A percentile compares a stretch with the other conserved stretches of the same genome.
phyloP scores from a whole-genome alignment of 2,797 vertebrate species.

The Lagodon rhomboides region DNA sequence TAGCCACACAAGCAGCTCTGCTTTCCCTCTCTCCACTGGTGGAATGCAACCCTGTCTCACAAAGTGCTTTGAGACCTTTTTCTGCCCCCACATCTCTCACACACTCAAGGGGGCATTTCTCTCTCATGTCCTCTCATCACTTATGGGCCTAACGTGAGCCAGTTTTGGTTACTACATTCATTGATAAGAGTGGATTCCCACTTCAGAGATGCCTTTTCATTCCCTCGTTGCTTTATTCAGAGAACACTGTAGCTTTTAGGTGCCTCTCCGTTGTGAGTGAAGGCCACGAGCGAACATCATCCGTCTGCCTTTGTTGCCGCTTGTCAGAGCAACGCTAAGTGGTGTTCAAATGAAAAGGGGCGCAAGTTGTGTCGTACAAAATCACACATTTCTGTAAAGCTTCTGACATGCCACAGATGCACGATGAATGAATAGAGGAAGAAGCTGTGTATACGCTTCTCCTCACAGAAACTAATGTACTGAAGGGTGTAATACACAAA shows the following conservation, averaged over 20 bases:
- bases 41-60: background rate
- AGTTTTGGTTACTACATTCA: constrained; percentile 20
- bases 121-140: constrained; percentile 12
- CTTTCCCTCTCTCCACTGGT: background rate
- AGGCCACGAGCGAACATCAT: background rate
- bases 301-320: constrained; percentile 8
- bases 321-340: background rate
- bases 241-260: background rate
- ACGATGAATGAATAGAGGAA: too few relatives aligned
- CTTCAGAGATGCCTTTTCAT: constrained; percentile 5
- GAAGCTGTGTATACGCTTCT: background rate
- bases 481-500: constrained; percentile 22
- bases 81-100: background rate
- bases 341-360: background rate
- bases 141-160: background rate
- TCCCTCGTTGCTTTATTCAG: constrained; percentile 3
- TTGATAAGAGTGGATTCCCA: constrained; percentile 14
- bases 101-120: background rate
- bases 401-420: too few relatives aligned
- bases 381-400: background rate
- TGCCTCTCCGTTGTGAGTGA: constrained; percentile 1
- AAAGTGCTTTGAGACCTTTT: constrained; percentile 12
- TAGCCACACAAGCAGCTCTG: background rate
- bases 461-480: constrained; percentile 22
- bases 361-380: background rate